A percentile compares a stretch with the other conserved stretches of the same genome.
These are phyloP conservation scores for Xenentodon cancila DNA, from an alignment of 2,797 vertebrate species.

Conservation along the genomic window DNA sequence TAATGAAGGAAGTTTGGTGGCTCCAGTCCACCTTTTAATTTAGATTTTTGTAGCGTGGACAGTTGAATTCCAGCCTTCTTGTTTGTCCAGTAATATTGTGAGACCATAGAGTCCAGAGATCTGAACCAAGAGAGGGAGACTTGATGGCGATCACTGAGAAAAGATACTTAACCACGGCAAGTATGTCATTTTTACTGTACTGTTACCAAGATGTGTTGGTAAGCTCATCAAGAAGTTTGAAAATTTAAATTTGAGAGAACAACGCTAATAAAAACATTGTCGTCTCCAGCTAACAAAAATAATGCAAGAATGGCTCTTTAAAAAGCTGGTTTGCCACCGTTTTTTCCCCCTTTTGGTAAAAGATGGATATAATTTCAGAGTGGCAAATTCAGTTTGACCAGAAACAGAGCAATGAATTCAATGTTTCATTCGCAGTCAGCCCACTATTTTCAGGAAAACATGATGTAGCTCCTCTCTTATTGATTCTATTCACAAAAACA, in stretches of 20 bases:
- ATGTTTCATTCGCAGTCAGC: constrained; percentile 21
- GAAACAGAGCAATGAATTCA: constrained; percentile 10
- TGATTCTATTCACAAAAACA: constrained; percentile 46
- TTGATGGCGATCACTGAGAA: too few relatives aligned
- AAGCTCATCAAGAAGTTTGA: constrained; percentile 9
- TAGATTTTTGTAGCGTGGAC: too few relatives aligned
- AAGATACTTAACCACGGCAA: too few relatives aligned
- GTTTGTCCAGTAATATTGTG: too few relatives aligned
- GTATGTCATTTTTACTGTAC: too few relatives aligned
- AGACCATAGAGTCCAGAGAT: too few relatives aligned
- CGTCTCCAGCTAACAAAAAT: constrained; percentile 1
- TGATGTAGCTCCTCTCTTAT: constrained; percentile 27
- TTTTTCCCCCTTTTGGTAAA: constrained; percentile 10
- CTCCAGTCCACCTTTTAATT: too few relatives aligned
- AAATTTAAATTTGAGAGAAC: constrained; percentile 46
- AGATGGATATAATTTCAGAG: constrained; percentile 10
- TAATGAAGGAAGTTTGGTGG: too few relatives aligned
- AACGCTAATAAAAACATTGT: constrained; percentile 32
- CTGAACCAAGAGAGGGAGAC: too few relatives aligned
- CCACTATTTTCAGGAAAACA: constrained; percentile 19
- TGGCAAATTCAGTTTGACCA: constrained; percentile 11
- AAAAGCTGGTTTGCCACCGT: constrained; percentile 16
- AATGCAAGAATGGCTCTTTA: constrained; percentile 32
- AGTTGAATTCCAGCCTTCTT: too few relatives aligned
- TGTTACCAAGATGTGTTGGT: too few relatives aligned